Conservation (phyloP, 2,797 vertebrate genomes). For the Chloroceryle inda region DNA sequence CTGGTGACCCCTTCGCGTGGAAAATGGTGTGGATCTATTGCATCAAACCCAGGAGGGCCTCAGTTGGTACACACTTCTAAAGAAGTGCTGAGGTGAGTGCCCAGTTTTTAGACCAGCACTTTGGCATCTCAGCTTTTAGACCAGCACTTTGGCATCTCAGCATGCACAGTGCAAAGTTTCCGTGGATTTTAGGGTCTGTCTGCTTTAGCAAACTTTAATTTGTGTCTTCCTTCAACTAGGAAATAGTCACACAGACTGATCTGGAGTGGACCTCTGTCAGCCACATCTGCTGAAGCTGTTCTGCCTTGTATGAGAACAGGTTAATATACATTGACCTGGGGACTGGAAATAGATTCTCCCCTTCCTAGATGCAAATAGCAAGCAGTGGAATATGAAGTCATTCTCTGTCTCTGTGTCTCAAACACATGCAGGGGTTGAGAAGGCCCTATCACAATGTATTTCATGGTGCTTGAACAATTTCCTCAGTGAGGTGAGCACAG, state of each 20-base stretch:
- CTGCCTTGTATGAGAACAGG: background rate
- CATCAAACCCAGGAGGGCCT: background rate
- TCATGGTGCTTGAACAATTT: background rate
- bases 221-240: background rate
- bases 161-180: background rate
- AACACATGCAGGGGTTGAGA: background rate
- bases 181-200: background rate
- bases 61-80: background rate
- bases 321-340: background rate
- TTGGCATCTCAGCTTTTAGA: background rate
- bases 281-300: background rate
- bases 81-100: background rate
- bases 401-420: background rate
- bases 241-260: background rate
- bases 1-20: background rate
- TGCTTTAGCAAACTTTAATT: background rate
- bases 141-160: background rate
- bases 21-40: background rate
- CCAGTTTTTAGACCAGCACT: background rate
- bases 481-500: background rate
- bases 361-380: background rate
- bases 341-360: background rate
- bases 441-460: background rate
- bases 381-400: background rate
- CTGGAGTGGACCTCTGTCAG: background rate